Percentiles rank a stretch among this genome's conserved stretches.
Conservation (phyloP, 1,140 invertebrate species). For the Anthonomus grandis region DNA sequence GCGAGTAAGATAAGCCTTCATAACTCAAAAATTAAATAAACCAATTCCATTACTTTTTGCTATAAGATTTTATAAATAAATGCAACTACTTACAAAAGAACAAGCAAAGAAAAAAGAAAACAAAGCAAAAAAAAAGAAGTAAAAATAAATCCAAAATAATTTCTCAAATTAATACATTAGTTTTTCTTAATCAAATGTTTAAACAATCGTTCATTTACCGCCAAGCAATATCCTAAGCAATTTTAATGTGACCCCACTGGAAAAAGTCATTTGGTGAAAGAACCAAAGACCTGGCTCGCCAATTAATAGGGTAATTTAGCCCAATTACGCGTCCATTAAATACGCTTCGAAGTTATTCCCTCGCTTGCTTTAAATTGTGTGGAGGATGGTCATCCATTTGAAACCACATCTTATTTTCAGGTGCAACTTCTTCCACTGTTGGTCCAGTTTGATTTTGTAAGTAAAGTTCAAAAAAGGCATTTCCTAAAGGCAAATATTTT, state of each 20-base stretch:
- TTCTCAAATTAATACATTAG: too few species aligned
- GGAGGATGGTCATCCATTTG: too few species aligned
- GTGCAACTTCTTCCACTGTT: too few species aligned
- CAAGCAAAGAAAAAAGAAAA: neutral
- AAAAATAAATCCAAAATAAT: neutral
- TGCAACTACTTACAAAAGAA: neutral
- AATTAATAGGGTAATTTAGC: neutral
- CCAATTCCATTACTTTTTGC: too few species aligned
- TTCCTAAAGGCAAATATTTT: too few species aligned
- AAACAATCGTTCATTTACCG: neutral
- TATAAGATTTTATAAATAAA: too few species aligned
- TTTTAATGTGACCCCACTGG: neutral
- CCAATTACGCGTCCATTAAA: too few species aligned
- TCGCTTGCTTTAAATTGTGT: conserved; percentile 1
- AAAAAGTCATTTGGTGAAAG: neutral
- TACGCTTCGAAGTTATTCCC: neutral
- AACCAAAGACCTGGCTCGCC: neutral
- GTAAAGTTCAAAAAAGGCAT: too few species aligned
- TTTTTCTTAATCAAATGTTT: too few species aligned
- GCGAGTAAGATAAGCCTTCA: neutral
- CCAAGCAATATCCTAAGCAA: neutral
- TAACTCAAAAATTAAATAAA: conserved; percentile 6
- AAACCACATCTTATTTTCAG: too few species aligned
- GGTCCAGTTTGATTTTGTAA: too few species aligned
- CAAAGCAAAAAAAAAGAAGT: neutral